phyloP scores from a whole-genome alignment of 2,888 invertebrate genomes.

The Mesopsocus fuscifrons region DNA sequence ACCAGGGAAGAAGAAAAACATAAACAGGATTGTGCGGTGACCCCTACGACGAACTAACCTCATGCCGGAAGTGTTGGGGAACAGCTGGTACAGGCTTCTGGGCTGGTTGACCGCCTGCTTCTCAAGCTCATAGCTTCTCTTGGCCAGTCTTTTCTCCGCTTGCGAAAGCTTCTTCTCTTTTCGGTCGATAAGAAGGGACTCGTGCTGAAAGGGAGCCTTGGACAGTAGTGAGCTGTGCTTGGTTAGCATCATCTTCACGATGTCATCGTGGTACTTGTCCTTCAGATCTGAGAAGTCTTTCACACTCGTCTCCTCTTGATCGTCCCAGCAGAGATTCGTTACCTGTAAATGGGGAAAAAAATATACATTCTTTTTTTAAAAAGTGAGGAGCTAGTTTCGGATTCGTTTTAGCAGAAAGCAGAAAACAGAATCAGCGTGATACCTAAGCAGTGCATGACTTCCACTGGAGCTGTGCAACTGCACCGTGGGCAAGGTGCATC shows the following conservation, averaged over 20 bases:
- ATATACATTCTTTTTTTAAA: not conserved
- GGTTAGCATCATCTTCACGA: slow-evolving; percentile 48
- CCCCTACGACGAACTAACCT: too few relatives aligned
- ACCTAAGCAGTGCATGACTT: too few relatives aligned
- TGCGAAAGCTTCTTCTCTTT: slow-evolving; percentile 88
- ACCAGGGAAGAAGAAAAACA: too few relatives aligned
- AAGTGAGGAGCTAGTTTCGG: too few relatives aligned
- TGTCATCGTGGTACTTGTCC: slow-evolving; percentile 59
- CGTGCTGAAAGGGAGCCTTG: slow-evolving; percentile 82
- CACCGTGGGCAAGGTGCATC: too few relatives aligned
- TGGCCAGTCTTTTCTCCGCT: slow-evolving; percentile 82
- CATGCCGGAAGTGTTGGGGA: too few relatives aligned
- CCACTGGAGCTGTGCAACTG: too few relatives aligned
- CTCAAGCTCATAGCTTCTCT: slow-evolving; percentile 83
- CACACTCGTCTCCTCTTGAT: slow-evolving; percentile 63
- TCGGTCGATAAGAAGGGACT: slow-evolving; percentile 80
- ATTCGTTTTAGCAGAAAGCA: too few relatives aligned
- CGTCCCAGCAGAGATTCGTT: slow-evolving; percentile 75
- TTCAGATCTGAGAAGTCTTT: slow-evolving; percentile 49
- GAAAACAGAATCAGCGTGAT: not conserved
- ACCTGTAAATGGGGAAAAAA: slow-evolving; percentile 26
- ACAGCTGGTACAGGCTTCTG: slow-evolving; percentile 14
- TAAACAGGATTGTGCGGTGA: too few relatives aligned
- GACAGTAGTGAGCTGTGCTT: slow-evolving; percentile 29
- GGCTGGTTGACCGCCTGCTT: slow-evolving; percentile 59